Evolutionary conservation across 2,797 vertebrate species (phyloP).

Genomic region (Rousettus madagascariensis): DNA sequence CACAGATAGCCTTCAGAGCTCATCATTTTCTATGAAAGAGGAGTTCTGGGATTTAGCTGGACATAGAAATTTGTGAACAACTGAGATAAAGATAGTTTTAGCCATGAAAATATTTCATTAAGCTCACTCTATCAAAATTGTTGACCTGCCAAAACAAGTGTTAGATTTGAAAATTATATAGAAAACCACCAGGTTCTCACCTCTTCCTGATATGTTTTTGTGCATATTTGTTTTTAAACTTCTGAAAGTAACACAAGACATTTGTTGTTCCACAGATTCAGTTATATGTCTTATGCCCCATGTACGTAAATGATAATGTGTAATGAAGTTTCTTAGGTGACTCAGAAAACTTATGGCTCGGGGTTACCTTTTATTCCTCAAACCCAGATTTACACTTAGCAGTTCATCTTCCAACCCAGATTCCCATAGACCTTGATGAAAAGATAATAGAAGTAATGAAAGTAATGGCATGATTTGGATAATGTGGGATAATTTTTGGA

Average conservation of each 20-base stretch:
- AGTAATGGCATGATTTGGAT: not conserved
- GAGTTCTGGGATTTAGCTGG: conserved; percentile 24
- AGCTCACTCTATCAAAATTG: not conserved
- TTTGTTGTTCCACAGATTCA: not conserved
- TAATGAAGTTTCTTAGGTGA: conserved; percentile 6
- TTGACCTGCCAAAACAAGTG: not conserved
- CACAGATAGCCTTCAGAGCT: not conserved
- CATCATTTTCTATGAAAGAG: conserved; percentile 24
- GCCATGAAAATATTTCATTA: not conserved
- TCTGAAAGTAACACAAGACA: not conserved
- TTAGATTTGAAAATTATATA: conserved; percentile 43
- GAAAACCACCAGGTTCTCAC: not conserved
- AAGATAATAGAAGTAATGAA: not conserved
- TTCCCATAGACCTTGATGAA: not conserved
- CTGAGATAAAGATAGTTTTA: not conserved
- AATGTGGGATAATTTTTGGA: not conserved
- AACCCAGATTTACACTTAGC: not conserved
- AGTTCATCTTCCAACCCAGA: not conserved
- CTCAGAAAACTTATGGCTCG: not conserved
- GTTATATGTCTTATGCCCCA: not conserved
- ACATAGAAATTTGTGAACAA: not conserved
- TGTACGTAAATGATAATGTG: not conserved
- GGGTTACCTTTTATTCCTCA: not conserved
- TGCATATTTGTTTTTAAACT: conserved; percentile 30
- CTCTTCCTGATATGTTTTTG: not conserved